Conservation (phyloP, 2,113 vertebrate species). For the Notarius quadriscutis region DNA sequence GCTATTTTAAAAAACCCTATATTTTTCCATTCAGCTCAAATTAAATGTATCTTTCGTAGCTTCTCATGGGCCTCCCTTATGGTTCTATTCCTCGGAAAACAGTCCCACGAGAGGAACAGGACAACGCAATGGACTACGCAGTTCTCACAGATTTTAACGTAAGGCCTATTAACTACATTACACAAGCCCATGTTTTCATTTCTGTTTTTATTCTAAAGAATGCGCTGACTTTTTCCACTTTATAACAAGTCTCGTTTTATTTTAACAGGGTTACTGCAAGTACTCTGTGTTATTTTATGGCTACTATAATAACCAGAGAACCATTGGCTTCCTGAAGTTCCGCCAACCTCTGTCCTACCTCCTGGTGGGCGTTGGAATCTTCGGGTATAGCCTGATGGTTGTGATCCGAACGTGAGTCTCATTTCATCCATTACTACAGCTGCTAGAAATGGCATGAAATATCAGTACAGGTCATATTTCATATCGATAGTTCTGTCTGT, state of each 20-base stretch:
- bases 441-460: constrained; percentile 55
- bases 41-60: constrained; percentile 61
- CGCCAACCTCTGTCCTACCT: constrained; percentile 94
- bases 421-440: constrained; percentile 52
- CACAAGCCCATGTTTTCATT: background rate
- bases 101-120: constrained; percentile 87
- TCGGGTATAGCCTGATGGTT: constrained; percentile 96
- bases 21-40: background rate
- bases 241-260: constrained; percentile 16
- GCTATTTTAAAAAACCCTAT: background rate
- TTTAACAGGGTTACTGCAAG: constrained; percentile 89
- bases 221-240: background rate
- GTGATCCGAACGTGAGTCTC: constrained; percentile 95
- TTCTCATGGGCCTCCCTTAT: constrained; percentile 94
- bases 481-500: background rate
- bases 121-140: constrained; percentile 90
- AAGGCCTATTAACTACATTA: constrained; percentile 48
- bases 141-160: constrained; percentile 97
- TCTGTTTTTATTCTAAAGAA: background rate
- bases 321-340: constrained; percentile 92
- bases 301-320: constrained; percentile 93
- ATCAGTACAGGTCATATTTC: background rate
- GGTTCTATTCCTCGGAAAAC: constrained; percentile 94
- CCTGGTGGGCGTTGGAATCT: constrained; percentile 91
- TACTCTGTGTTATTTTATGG: constrained; percentile 95